Percentiles rank a stretch among this genome's conserved stretches.
Conservation (phyloP, 2,797 vertebrate species). For the Sebastolobus alascanus region DNA sequence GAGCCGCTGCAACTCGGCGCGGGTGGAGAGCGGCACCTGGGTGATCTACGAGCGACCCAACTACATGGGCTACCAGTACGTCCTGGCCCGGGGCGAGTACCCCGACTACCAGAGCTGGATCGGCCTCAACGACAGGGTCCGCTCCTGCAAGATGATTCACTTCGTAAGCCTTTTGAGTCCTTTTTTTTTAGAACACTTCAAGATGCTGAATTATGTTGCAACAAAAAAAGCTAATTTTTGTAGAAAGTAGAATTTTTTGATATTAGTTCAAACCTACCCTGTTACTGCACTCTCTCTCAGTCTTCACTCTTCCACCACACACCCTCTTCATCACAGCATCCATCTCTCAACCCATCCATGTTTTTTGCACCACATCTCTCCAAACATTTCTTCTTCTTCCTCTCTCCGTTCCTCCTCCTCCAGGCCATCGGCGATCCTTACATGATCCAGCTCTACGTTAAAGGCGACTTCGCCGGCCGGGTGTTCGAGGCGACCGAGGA, state of each 20-base stretch:
- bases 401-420: background rate
- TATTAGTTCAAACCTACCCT: background rate
- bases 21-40: constrained; percentile 87
- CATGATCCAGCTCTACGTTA: constrained; percentile 50
- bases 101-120: constrained; percentile 87
- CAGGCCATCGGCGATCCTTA: constrained; percentile 22
- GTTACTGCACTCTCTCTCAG: background rate
- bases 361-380: background rate
- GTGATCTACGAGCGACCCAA: constrained; percentile 85
- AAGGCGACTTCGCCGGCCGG: constrained; percentile 65
- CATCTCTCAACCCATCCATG: background rate
- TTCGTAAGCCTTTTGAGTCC: constrained; percentile 36
- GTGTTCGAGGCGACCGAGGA: constrained; percentile 86
- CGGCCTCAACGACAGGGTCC: constrained; percentile 86
- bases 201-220: background rate
- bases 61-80: constrained; percentile 84
- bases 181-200: background rate
- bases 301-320: background rate
- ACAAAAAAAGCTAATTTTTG: background rate
- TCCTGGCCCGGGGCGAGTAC: constrained; percentile 86
- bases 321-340: background rate
- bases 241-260: no score
- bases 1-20: constrained; percentile 87
- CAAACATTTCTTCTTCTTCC: background rate
- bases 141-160: constrained; percentile 85